Conservation (phyloP, 2,113 vertebrate species). For the Arizona elegans region DNA sequence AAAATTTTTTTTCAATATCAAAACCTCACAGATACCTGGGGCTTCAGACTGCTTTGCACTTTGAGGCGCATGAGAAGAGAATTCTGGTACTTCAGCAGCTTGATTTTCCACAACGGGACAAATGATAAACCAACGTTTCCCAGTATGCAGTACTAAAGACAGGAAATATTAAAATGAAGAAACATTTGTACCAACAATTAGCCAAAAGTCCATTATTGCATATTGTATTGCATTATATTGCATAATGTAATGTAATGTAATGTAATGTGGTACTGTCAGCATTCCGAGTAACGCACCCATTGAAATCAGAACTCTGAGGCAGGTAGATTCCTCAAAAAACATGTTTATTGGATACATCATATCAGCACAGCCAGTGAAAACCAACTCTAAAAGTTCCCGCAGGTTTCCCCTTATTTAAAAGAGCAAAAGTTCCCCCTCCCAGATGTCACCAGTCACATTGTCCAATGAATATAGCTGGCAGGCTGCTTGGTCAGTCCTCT, state of each 20-base stretch:
- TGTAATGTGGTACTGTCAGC: not conserved
- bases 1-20: not conserved
- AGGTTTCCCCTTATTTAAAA: no score
- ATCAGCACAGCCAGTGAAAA: no score
- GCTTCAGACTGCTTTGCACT: constrained; percentile 68
- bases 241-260: not conserved
- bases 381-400: no score
- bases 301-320: no score
- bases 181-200: not conserved
- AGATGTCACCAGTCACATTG: no score
- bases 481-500: no score
- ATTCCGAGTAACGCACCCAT: no score
- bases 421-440: no score
- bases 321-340: no score
- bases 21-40: constrained; percentile 76
- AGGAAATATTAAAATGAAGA: constrained; percentile 3
- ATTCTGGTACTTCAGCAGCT: constrained; percentile 68
- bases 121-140: constrained; percentile 97
- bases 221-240: not conserved
- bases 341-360: no score
- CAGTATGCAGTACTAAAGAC: constrained; percentile 87
- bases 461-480: no score
- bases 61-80: constrained; percentile 69
- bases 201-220: not conserved
- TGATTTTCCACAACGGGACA: constrained; percentile 93